Base-by-base conservation (phyloP, 2,888 invertebrate genomes). In the Cheilosia grossa region DNA sequence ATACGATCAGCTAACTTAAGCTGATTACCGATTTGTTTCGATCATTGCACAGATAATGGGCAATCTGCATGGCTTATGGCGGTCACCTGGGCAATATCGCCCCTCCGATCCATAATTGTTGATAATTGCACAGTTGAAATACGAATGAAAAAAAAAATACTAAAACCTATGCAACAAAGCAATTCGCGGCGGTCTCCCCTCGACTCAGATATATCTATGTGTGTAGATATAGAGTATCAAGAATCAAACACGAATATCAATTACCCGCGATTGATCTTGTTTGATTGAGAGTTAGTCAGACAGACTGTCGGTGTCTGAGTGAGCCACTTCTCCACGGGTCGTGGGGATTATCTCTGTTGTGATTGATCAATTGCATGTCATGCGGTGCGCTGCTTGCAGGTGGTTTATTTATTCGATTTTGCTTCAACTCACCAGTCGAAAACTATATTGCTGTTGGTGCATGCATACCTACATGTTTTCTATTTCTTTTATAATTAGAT, bases 261-360 rank as follows among this genome's bases (percentile, higher is more conserved):
- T 85, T 85, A 85, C 75, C 56, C 21, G 51, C 81, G 81, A 85
- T 81, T 85, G 85, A 85, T 85, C 85, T 85, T 81, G 40, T 85
- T 85, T 85, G 85, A 85, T 85, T 77, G 81, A 81, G 63, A 75
- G 81, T 83, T 72, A 75, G 80, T 85, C 85, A 80, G 85, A 85
- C 81, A 85, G 75, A 72, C 63, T 72, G 80, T 81, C 69, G 80
- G 83, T 59, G 83, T 59, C 69, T 72, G 85, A 75, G 75, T 81
- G 70, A 72, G 75, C 70, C 51, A 70, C 69, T 80, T 74, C 30
- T 19, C 30, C 42, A 37, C 40, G 40, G 17, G 56, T n/a, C 13
- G 63, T 49, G 56, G 82, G 73, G 82, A 82, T 80, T 74, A 70
- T 58, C 61, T n/a, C 54, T 49, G 59, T 47, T 66, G 56, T 72